A percentile compares a stretch with the other conserved stretches of the same genome.
These are phyloP conservation scores for Flexamia atlantica DNA, from an alignment of 2,888 invertebrate genomes.

Conservation along the genomic window DNA sequence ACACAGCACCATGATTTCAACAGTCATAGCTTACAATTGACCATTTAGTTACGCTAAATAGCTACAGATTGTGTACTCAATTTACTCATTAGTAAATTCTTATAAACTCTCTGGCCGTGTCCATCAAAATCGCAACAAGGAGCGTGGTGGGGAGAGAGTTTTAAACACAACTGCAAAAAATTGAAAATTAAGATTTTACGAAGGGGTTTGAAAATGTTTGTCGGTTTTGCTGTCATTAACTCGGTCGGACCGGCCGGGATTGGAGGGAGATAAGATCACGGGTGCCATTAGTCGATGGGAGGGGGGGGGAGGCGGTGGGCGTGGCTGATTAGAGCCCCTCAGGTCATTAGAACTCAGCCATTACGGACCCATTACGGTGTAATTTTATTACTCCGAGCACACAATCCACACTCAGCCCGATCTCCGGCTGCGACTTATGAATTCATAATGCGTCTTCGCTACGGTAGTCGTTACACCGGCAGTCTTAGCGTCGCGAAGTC, in stretches of 20 bases:
- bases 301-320: slow-evolving; percentile 27
- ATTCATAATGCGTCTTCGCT: slow-evolving; percentile 8
- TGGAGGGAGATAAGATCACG: slow-evolving; percentile 40
- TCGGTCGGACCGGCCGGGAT: slow-evolving; percentile 6
- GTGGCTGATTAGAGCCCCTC: slow-evolving; percentile 52
- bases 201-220: slow-evolving; percentile 31
- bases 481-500: too few species aligned
- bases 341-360: slow-evolving; percentile 45
- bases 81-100: too few species aligned
- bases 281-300: background rate
- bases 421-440: slow-evolving; percentile 14
- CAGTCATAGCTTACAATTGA: too few species aligned
- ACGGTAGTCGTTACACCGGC: too few species aligned
- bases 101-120: too few species aligned
- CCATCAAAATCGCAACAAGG: too few species aligned
- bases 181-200: slow-evolving; percentile 16
- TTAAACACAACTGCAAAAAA: background rate
- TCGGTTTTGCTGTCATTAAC: slow-evolving; percentile 39
- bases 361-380: slow-evolving; percentile 39
- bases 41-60: too few species aligned
- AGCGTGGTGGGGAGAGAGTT: background rate
- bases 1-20: too few species aligned
- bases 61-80: too few species aligned
- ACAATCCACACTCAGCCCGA: slow-evolving; percentile 23
- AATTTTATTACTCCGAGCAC: slow-evolving; percentile 40